A percentile compares a stretch with the other conserved stretches of the same genome.
Conservation (phyloP, 2,797 vertebrate species). For the Novumbra hubbsi region DNA sequence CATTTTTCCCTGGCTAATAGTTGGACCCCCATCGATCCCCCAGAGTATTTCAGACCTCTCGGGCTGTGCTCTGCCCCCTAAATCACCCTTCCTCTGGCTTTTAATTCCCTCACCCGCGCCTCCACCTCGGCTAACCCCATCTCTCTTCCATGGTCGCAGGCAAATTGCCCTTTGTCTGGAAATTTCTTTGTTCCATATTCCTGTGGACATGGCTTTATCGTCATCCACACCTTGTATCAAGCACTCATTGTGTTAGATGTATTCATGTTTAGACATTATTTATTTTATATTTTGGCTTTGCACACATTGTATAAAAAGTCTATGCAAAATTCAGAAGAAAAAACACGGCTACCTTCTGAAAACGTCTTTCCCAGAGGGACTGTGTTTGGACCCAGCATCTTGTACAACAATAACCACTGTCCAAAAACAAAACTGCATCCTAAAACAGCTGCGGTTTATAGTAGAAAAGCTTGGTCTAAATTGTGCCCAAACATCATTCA, state of each 20-base stretch:
- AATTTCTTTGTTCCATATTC: background rate
- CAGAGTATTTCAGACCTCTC: slow-evolving; percentile 41
- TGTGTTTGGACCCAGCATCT: background rate
- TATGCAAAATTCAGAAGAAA: background rate
- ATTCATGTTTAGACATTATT: background rate
- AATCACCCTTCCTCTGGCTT: slow-evolving; percentile 33
- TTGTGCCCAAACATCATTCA: slow-evolving; percentile 13
- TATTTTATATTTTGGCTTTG: background rate
- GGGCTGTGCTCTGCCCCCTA: slow-evolving; percentile 28
- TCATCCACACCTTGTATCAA: too few species aligned
- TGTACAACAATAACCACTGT: slow-evolving; percentile 4
- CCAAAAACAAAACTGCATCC: background rate
- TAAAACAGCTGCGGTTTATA: slow-evolving; percentile 12
- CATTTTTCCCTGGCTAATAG: slow-evolving; percentile 38
- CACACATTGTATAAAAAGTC: background rate
- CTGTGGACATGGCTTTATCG: background rate
- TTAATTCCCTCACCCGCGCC: slow-evolving; percentile 1
- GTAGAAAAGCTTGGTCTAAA: background rate
- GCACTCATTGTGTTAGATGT: background rate
- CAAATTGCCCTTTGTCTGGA: slow-evolving; percentile 43
- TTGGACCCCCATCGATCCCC: slow-evolving; percentile 15
- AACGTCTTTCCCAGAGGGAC: background rate
- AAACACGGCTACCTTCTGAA: background rate
- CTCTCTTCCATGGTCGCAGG: slow-evolving; percentile 20
- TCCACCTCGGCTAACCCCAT: background rate